These are phyloP conservation scores for Ammodytes dubius DNA, from an alignment of 2,113 vertebrate genomes.

Conservation along the genomic window DNA sequence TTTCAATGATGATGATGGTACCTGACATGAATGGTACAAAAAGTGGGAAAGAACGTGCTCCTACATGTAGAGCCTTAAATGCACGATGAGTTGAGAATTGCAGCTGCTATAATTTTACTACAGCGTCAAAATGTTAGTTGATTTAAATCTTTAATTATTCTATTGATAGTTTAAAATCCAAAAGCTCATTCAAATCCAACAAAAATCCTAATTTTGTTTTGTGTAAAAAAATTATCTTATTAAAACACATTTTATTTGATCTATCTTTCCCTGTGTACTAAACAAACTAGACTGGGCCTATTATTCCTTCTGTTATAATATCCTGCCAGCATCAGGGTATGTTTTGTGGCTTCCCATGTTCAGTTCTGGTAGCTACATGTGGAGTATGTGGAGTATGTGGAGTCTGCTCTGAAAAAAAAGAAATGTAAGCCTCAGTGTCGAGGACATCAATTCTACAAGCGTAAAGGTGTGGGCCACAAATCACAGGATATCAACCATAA, in stretches of 20 bases:
- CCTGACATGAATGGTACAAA: background rate
- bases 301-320: conserved; percentile 20
- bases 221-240: background rate
- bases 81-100: background rate
- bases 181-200: background rate
- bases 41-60: background rate
- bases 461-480: conserved; percentile 70
- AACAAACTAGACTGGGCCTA: background rate
- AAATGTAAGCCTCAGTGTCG: conserved; percentile 50
- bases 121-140: background rate
- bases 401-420: conserved; percentile 61
- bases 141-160: background rate
- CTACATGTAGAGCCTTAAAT: background rate
- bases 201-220: background rate
- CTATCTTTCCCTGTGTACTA: background rate
- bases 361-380: conserved; percentile 56
- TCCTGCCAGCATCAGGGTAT: conserved; percentile 28
- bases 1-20: background rate
- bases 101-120: background rate
- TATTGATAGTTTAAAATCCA: background rate
- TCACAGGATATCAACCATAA: conserved; percentile 51
- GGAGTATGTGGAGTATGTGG: conserved; percentile 56
- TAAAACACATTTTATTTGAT: background rate
- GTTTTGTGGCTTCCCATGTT: conserved; percentile 33
- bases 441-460: conserved; percentile 66